phyloP scores from a whole-genome alignment of 1,140 invertebrate genomes.

The Procambarus clarkii region DNA sequence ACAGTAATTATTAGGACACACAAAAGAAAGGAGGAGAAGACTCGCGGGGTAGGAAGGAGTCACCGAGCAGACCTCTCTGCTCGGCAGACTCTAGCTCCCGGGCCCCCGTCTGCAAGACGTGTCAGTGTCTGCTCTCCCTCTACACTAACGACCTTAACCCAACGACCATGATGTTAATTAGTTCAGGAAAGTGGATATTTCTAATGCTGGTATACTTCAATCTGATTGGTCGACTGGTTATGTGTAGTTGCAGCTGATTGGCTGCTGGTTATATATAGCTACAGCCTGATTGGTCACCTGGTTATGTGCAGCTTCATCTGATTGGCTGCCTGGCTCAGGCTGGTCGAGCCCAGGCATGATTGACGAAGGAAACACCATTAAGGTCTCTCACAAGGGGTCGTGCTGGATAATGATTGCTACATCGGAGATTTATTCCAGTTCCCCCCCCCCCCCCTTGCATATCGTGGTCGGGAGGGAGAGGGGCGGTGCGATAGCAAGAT shows the following conservation, averaged over 20 bases:
- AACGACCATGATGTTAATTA: too few relatives aligned
- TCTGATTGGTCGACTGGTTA: too few relatives aligned
- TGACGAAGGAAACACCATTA: neutral
- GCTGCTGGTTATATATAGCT: too few relatives aligned
- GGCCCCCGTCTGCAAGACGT: neutral
- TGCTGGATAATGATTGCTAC: neutral
- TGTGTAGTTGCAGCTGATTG: too few relatives aligned
- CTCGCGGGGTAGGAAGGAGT: slow-evolving; percentile 4
- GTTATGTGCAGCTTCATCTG: neutral
- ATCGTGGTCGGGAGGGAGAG: neutral
- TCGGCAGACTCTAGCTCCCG: neutral
- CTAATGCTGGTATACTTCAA: too few relatives aligned
- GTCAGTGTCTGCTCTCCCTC: too few relatives aligned
- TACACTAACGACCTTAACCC: too few relatives aligned
- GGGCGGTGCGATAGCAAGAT: too few relatives aligned
- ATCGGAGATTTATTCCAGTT: neutral
- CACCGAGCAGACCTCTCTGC: neutral
- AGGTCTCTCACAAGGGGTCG: neutral
- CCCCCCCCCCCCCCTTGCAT: neutral
- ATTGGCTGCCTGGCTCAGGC: neutral
- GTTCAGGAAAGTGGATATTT: too few relatives aligned
- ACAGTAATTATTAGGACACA: slow-evolving; percentile 62
- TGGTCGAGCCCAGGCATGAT: neutral
- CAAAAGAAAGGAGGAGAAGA: slow-evolving; percentile 51
- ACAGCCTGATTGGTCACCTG: too few relatives aligned